phyloP scores from a whole-genome alignment of 2,797 vertebrate genomes.

The Megaceryle alcyon region DNA sequence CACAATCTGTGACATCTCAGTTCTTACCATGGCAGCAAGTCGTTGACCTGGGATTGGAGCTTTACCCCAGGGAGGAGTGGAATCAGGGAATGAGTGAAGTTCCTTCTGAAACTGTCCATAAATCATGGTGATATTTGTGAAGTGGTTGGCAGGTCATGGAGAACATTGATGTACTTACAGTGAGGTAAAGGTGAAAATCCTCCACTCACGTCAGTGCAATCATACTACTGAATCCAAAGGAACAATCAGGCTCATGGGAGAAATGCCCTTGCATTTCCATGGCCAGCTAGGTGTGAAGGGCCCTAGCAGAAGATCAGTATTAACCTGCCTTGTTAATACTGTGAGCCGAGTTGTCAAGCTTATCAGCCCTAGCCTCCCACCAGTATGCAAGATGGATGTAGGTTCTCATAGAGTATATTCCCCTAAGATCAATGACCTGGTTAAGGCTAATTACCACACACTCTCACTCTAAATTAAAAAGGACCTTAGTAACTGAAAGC shows the following conservation, averaged over 20 bases:
- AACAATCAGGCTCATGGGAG: not conserved
- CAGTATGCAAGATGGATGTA: slow-evolving; percentile 48
- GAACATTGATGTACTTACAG: not conserved
- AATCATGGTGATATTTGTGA: not conserved
- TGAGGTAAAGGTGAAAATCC: not conserved
- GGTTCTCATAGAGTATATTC: slow-evolving; percentile 16
- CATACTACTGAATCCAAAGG: not conserved
- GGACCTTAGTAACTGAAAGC: slow-evolving; percentile 57
- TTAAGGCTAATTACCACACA: slow-evolving; percentile 66
- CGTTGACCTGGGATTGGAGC: not conserved
- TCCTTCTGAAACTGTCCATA: not conserved
- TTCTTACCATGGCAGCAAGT: not conserved
- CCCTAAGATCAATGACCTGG: slow-evolving; percentile 64
- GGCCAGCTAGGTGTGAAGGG: not conserved
- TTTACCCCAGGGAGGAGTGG: not conserved
- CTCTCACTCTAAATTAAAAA: slow-evolving; percentile 71
- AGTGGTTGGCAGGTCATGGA: not conserved
- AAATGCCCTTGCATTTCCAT: not conserved
- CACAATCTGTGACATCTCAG: not conserved
- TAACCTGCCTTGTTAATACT: slow-evolving; percentile 35
- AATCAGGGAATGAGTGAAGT: not conserved
- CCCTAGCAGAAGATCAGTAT: slow-evolving; percentile 4
- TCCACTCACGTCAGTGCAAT: not conserved
- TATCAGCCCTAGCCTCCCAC: not conserved
- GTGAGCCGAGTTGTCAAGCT: not conserved